Base-by-base conservation (phyloP, 2,888 invertebrate species). In the Mantis religiosa region DNA sequence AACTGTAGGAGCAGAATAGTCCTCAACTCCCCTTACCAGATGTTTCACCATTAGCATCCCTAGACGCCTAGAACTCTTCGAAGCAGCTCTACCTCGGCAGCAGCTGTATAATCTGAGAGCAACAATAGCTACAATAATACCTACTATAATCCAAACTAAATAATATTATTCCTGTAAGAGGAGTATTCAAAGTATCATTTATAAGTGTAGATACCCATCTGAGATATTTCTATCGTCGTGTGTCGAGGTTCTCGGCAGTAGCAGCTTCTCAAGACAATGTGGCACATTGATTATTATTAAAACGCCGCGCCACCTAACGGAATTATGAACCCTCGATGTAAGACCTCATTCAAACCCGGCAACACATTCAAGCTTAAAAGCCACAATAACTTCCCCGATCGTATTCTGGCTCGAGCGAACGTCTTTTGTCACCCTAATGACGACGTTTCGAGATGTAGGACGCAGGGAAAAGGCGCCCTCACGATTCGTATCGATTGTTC, bases 271-370 rank as follows among this genome's bases (percentile, higher is more conserved):
- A 71, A 71, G 54, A 71, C 54, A 71, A 71, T 71, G 54, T 20
- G 25, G 20, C 54, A 71, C 87, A 87, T 87, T 87, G 87, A 87
- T 87, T 87, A 87, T 87, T 87, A 87, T 87, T 87, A 87, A 87
- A 87, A 87, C 82, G 54, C 54, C 25, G 54, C 54, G 54, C 28
- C 82, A 82, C 87, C 25, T 87, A 87, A 87, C 87, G 82, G 82
- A 87, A 87, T 87, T 87, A 87, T 87, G 82, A 87, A 15, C 87
- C 87, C 87, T 82, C 34, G 30, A 2, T 25, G 30, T 34, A 30
- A 20, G n/a, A 54, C 47, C 81, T 86, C 30, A 82, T 87, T 87
- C 87, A 87, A 87, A 86, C 14, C 27, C 30, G 30, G n/a, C 82
- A 71, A 71, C 34, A 28, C 71, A 81, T 86, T 20, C 28, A 86